Percentiles rank a stretch among this genome's conserved stretches.
Conservation (phyloP, 2,113 vertebrate genomes). For the Nothobranchius furzeri region DNA sequence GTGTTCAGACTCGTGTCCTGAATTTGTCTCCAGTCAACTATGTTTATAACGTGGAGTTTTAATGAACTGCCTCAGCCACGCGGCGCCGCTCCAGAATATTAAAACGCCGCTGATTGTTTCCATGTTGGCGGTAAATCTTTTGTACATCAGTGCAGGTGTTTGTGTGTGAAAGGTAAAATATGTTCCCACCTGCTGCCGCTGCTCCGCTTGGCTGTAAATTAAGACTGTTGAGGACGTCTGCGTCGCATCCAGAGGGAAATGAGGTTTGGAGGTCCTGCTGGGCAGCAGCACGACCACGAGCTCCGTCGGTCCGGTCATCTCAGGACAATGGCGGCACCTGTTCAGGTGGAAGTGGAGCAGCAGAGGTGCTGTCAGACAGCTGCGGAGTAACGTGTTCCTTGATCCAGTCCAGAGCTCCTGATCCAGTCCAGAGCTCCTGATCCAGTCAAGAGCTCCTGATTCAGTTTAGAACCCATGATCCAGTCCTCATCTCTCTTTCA, state of each 20-base stretch:
- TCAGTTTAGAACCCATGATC: no score
- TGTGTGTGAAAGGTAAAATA: neutral
- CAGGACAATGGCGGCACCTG: slow-evolving; percentile 7
- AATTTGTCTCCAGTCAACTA: slow-evolving; percentile 33
- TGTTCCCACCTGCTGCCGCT: neutral
- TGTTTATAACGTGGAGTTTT: slow-evolving; percentile 28
- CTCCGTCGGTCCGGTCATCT: slow-evolving; percentile 27
- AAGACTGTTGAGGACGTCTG: neutral
- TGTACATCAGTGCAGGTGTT: neutral
- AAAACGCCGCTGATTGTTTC: slow-evolving; percentile 1
- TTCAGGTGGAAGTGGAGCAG: no score
- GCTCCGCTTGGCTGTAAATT: neutral
- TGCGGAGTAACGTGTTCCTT: no score
- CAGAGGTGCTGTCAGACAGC: no score
- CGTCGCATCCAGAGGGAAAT: slow-evolving; percentile 11
- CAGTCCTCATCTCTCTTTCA: no score
- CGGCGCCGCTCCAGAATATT: neutral
- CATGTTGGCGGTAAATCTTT: neutral
- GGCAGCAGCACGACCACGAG: neutral
- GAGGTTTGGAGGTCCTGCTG: slow-evolving; percentile 20
- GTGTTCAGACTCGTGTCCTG: slow-evolving; percentile 22
- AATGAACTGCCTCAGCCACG: slow-evolving; percentile 18
- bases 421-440: no score
- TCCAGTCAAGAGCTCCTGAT: no score
- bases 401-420: no score